Evolutionary conservation across 1,140 invertebrate genomes (phyloP).

Genomic region (Chrysoperla carnea): DNA sequence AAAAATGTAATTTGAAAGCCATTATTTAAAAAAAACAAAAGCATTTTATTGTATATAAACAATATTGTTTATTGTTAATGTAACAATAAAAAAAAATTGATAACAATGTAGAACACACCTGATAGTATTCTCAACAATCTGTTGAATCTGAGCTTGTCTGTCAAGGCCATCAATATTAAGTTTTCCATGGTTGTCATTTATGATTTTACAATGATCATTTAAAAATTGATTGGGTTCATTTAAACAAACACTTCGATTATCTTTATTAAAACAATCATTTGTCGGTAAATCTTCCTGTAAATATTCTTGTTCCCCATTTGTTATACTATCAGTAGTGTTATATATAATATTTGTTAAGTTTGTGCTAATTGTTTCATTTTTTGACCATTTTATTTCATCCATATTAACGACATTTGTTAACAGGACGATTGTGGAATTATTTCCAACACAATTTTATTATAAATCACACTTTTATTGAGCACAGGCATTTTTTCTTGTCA

Average conservation of each 20-base stretch:
- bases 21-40: background rate
- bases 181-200: background rate
- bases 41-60: background rate
- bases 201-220: background rate
- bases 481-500: background rate
- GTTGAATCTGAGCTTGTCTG: background rate
- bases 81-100: background rate
- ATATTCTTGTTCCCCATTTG: background rate
- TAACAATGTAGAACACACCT: background rate
- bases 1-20: background rate
- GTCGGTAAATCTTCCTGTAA: background rate
- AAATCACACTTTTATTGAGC: background rate
- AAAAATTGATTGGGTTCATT: background rate
- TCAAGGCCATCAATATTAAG: background rate
- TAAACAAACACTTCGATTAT: background rate
- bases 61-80: background rate
- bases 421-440: background rate
- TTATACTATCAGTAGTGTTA: background rate
- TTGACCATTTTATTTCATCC: background rate
- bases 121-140: background rate
- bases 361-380: background rate
- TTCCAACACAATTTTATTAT: background rate
- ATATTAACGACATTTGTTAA: background rate
- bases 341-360: background rate
- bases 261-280: background rate